Percentiles rank a stretch among this genome's conserved stretches.
These are phyloP conservation scores for Hyperoodon ampullatus DNA, from an alignment of 2,113 vertebrate genomes.

Conservation along the genomic window DNA sequence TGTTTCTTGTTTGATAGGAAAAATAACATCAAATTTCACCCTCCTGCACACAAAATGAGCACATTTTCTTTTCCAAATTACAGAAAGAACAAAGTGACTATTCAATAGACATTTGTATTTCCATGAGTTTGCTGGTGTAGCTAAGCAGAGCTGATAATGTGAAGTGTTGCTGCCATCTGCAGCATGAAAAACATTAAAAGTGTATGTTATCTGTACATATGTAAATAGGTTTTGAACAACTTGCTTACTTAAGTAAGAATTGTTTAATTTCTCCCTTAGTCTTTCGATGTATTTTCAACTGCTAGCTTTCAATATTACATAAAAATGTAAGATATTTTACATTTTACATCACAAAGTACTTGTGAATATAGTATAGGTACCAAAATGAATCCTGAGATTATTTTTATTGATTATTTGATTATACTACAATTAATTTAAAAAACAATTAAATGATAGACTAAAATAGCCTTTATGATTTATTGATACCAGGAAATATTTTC, in stretches of 20 bases:
- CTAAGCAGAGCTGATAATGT: background rate
- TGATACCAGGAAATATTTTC: slow-evolving; percentile 9
- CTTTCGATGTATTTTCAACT: background rate
- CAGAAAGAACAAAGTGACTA: background rate
- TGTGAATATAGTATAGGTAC: background rate
- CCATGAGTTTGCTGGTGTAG: background rate
- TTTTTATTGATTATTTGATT: background rate
- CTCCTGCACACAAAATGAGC: background rate
- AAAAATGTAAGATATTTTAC: background rate
- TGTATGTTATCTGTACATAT: background rate
- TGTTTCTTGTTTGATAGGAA: slow-evolving; percentile 22
- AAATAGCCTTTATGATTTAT: background rate
- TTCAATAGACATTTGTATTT: background rate
- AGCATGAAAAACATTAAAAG: background rate
- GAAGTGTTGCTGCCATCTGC: slow-evolving; percentile 55
- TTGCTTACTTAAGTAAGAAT: background rate
- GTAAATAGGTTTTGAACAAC: background rate
- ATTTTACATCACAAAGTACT: background rate
- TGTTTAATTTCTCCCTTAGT: background rate
- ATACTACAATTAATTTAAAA: background rate
- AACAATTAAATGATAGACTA: background rate
- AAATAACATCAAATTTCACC: background rate
- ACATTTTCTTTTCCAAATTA: slow-evolving; percentile 12
- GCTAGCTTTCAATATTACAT: background rate
- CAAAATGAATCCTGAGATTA: background rate